Evolutionary conservation across 2,113 vertebrate species (phyloP).

Genomic region (Cepphus grylle): DNA sequence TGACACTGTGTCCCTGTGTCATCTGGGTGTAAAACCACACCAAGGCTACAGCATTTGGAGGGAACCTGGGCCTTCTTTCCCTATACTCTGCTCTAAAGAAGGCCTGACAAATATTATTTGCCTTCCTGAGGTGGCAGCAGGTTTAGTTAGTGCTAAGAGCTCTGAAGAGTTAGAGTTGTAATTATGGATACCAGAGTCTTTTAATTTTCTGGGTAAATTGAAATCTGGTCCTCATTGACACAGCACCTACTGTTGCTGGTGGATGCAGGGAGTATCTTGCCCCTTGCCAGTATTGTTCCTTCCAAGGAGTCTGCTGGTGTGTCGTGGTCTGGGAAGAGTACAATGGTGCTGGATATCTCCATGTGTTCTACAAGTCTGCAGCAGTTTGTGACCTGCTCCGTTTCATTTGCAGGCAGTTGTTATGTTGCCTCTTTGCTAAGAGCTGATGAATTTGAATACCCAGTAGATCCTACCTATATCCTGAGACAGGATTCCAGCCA

Average conservation of each 20-base stretch:
- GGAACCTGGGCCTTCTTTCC: not conserved
- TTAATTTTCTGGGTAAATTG: not conserved
- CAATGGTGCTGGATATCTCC: not conserved
- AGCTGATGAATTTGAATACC: not conserved
- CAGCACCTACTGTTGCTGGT: not conserved
- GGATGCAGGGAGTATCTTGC: not conserved
- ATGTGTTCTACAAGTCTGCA: not conserved
- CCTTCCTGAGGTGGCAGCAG: not conserved
- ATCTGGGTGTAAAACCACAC: accelerated
- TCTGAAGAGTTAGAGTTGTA: not conserved
- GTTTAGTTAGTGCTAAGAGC: not conserved
- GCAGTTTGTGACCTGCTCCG: not conserved
- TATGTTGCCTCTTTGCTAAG: not conserved
- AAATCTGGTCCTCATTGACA: not conserved
- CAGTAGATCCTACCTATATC: not conserved
- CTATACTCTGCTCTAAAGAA: not conserved
- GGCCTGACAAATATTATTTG: not conserved
- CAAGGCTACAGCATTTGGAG: not conserved
- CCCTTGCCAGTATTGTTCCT: not conserved
- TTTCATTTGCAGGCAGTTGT: not conserved
- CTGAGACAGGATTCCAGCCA: not conserved
- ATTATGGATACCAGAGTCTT: not conserved
- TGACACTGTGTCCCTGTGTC: not conserved
- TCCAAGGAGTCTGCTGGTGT: not conserved
- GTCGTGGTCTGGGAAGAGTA: not conserved